Base-by-base conservation (phyloP, 2,888 invertebrate genomes). In the Eutolmus rufibarbis region DNA sequence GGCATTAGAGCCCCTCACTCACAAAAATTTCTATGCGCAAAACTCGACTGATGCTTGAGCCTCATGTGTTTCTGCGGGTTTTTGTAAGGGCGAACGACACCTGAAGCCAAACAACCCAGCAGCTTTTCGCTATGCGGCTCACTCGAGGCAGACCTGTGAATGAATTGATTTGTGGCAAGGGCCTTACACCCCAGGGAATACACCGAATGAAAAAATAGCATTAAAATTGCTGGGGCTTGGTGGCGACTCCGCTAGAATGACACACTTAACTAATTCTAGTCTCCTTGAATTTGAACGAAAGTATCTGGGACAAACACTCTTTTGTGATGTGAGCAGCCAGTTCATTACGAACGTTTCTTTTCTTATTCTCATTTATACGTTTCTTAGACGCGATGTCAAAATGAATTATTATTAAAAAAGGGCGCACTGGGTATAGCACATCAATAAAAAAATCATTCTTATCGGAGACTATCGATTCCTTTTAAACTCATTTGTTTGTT, bases 81-180 rank as follows among this genome's bases (percentile, higher is more conserved):
- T 66, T 66, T 66, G 28, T 66, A 66, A 28, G 66, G 28, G 79
- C 28, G 7, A 56, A 14, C 51, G 56, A 79, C 79, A 79, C 51
- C 46, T 82, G 82, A 82, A 82, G 82, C 82, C 82, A 82, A 66
- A 82, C 82, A 82, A 31, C 37, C 56, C 9, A 28, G 14, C 51
- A 31, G 19, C 81, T 46, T 56, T 81, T 81, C 43, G 56, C 34
- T 28, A 51, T 23, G 16, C 16, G 16, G 40, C n/a, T 46, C 51
- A 28, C 56, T 81, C 40, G 51, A 9, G 34, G 7, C 40, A 76
- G 28, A 51, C 81, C 8, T 9, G 5, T 66, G 34, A 81, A 56
- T 66, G 82, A 37, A 82, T 57, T 57, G 82, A 82, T 57, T 82
- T 66, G 8, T 28, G 28, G 14, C 66, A 28, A 66, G 28, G 28